Percentiles rank a stretch among this genome's conserved stretches.
Evolutionary conservation across 2,888 invertebrate species (phyloP).

Genomic region (Suillia variegata): DNA sequence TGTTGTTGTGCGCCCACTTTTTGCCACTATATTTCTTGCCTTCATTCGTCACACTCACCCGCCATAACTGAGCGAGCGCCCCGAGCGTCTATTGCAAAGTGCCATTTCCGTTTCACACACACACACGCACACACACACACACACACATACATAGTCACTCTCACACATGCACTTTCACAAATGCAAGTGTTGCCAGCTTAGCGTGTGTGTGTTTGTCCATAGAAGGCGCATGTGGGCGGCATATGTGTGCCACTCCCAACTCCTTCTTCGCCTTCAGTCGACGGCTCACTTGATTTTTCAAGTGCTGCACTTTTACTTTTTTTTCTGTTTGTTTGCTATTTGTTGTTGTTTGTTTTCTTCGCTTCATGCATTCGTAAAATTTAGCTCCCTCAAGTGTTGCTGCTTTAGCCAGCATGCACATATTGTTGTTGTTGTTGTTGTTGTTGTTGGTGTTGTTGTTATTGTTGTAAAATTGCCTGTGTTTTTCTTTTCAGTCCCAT

Average conservation of each 20-base stretch:
- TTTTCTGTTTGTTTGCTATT: slow-evolving; percentile 10
- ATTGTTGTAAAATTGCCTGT: slow-evolving; percentile 23
- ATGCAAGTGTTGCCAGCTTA: slow-evolving; percentile 14
- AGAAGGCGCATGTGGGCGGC: not conserved
- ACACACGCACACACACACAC: slow-evolving; percentile 11
- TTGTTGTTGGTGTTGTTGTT: not conserved
- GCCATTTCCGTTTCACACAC: slow-evolving; percentile 15
- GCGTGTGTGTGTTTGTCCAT: slow-evolving; percentile 7
- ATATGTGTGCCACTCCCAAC: slow-evolving; percentile 1
- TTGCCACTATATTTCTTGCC: not conserved
- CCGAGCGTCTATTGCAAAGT: slow-evolving; percentile 5
- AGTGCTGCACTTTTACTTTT: slow-evolving; percentile 23
- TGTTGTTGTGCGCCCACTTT: too few relatives aligned
- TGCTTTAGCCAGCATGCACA: too few relatives aligned
- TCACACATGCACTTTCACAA: not conserved
- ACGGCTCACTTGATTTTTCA: not conserved
- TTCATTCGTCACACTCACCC: not conserved
- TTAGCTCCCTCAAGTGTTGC: not conserved
- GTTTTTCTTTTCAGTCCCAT: too few relatives aligned
- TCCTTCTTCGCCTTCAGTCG: not conserved
- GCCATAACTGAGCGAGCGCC: not conserved
- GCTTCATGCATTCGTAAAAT: slow-evolving; percentile 5
- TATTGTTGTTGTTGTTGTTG: slow-evolving; percentile 7
- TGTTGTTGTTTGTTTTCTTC: slow-evolving; percentile 8
- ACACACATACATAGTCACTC: slow-evolving; percentile 1